Evolutionary conservation across 2,888 invertebrate species (phyloP).

Genomic region (Pseudeuparius sepicola): DNA sequence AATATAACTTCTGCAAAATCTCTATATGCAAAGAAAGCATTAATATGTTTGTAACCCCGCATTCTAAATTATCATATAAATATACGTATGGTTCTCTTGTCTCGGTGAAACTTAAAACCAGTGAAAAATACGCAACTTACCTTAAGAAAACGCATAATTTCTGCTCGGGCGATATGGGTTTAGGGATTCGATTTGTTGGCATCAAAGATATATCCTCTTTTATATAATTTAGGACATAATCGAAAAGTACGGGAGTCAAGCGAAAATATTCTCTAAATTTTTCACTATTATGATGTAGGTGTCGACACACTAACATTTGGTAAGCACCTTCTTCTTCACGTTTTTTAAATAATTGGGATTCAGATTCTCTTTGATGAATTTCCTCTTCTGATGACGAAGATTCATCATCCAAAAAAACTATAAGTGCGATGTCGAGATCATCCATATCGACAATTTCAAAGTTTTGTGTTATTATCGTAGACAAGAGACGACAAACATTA

Average conservation of each 20-base stretch:
- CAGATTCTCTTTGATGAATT: constrained; percentile 16
- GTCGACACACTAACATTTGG: constrained; percentile 18
- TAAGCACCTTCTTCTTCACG: constrained; percentile 16
- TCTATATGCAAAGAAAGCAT: too few species aligned
- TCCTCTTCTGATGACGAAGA: too few species aligned
- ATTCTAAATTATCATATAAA: too few species aligned
- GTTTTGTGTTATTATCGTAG: constrained; percentile 6
- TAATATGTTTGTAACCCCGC: too few species aligned
- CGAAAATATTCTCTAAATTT: constrained; percentile 19
- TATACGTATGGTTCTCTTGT: too few species aligned
- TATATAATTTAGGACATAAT: constrained; percentile 19
- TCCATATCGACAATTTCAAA: too few species aligned
- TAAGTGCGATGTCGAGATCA: too few species aligned
- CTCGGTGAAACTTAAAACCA: too few species aligned
- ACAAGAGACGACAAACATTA: too few species aligned
- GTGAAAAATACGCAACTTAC: too few species aligned
- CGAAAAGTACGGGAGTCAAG: constrained; percentile 15
- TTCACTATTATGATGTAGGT: constrained; percentile 18
- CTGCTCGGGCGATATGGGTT: constrained; percentile 21
- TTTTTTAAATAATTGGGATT: constrained; percentile 18
- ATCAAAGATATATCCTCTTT: constrained; percentile 20
- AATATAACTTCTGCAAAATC: too few species aligned
- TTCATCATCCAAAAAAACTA: too few species aligned
- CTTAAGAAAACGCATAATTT: constrained; percentile 26
- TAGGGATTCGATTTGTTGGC: constrained; percentile 19